Percentiles rank a stretch among this genome's conserved stretches.
These are phyloP conservation scores for Drosophila koepferae DNA, from an alignment of 2,888 invertebrate genomes.

Conservation along the genomic window DNA sequence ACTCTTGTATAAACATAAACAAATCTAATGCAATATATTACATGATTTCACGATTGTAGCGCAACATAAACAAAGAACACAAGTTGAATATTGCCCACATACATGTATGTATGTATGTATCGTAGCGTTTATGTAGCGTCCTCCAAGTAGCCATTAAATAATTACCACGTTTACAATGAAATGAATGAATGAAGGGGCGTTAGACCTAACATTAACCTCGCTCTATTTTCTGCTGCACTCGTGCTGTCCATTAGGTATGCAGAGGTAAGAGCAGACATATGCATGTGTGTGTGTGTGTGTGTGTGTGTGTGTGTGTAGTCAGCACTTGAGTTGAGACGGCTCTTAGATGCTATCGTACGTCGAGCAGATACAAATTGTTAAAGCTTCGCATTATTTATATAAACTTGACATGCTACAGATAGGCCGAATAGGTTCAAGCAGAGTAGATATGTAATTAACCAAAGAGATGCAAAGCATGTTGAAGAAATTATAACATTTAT, in stretches of 20 bases:
- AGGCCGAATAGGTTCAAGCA: neutral
- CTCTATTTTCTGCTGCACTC: constrained; percentile 30
- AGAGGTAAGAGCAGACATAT: neutral
- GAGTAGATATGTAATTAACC: neutral
- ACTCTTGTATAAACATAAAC: constrained; percentile 1
- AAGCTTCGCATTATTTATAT: constrained; percentile 12
- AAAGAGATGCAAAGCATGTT: neutral
- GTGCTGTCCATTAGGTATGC: neutral
- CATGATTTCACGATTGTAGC: constrained; percentile 1
- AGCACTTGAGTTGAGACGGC: constrained; percentile 24
- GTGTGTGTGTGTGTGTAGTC: constrained; percentile 5
- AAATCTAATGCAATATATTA: constrained; percentile 21
- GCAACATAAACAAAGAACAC: neutral
- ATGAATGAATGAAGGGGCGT: constrained; percentile 40
- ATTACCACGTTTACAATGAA: constrained; percentile 61
- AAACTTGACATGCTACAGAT: constrained; percentile 5
- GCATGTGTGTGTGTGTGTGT: no score
- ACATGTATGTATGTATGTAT: no score
- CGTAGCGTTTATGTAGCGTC: no score
- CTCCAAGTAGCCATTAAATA: constrained; percentile 45
- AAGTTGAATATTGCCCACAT: constrained; percentile 5
- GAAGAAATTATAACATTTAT: neutral
- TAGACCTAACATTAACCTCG: constrained; percentile 27
- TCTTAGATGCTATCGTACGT: constrained; percentile 10
- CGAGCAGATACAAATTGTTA: constrained; percentile 35